Evolutionary conservation across 2,797 vertebrate species (phyloP).

Genomic region (Menidia menidia): DNA sequence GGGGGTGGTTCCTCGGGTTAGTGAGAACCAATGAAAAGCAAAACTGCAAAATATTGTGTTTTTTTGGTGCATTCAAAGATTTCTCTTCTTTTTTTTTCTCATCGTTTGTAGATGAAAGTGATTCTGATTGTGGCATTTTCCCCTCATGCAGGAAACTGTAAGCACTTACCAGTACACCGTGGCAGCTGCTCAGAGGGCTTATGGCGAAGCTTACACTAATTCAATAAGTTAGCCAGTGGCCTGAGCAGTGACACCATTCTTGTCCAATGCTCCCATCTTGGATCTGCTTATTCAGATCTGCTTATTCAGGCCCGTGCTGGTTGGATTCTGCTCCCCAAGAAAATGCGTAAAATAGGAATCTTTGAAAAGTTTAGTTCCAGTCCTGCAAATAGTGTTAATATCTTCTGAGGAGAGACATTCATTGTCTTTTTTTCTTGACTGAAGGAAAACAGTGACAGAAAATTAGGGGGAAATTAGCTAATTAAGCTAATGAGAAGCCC

Average conservation of each 20-base stretch:
- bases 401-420: neutral
- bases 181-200: conserved; percentile 50
- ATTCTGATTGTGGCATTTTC: conserved; percentile 13
- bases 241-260: conserved; percentile 29
- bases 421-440: neutral
- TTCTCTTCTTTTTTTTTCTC: neutral
- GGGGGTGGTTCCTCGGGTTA: neutral
- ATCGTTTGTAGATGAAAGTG: neutral
- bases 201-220: conserved; percentile 58
- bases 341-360: neutral
- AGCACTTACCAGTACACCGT: conserved; percentile 23
- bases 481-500: neutral
- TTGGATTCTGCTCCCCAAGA: neutral
- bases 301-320: neutral
- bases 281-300: conserved; percentile 26
- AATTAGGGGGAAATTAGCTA: neutral
- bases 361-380: neutral
- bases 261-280: conserved; percentile 7
- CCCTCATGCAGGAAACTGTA: conserved; percentile 9
- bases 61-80: neutral
- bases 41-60: conserved; percentile 3
- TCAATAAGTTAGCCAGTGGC: conserved; percentile 54
- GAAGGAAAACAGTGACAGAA: neutral
- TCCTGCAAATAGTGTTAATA: neutral
- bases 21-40: neutral